These are phyloP conservation scores for Drosophila picticornis DNA, from an alignment of 2,888 invertebrate species.

Conservation along the genomic window DNA sequence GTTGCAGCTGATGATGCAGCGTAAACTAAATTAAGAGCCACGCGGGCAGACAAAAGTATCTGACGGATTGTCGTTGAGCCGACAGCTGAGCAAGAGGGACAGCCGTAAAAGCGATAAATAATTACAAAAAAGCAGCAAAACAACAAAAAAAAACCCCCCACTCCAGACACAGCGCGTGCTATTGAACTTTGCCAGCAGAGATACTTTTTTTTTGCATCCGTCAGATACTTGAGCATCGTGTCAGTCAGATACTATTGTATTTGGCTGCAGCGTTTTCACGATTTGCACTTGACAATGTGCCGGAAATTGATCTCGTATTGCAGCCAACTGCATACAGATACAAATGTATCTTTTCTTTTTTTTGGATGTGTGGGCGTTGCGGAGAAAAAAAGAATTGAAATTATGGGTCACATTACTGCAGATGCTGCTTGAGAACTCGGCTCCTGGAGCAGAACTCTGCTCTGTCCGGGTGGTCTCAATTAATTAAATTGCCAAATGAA, in stretches of 20 bases:
- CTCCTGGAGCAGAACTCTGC: constrained; percentile 3
- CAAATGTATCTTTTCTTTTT: constrained; percentile 54
- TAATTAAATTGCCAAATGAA: constrained; percentile 73
- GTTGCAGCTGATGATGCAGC: constrained; percentile 57
- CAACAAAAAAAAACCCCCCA: constrained; percentile 9
- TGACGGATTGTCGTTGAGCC: constrained; percentile 65
- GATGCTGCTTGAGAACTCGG: constrained; percentile 13
- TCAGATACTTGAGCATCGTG: constrained; percentile 25
- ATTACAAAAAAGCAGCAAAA: constrained; percentile 32
- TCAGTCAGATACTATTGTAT: constrained; percentile 38
- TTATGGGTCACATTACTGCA: constrained; percentile 38
- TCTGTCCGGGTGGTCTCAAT: constrained; percentile 65
- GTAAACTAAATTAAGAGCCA: constrained; percentile 58
- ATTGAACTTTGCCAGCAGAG: constrained; percentile 60
- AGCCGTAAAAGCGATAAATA: constrained; percentile 45
- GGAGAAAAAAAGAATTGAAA: constrained; percentile 9
- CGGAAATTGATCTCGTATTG: constrained; percentile 68
- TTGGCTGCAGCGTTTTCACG: constrained; percentile 37
- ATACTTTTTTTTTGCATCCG: constrained; percentile 31
- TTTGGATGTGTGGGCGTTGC: background rate
- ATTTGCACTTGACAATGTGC: constrained; percentile 64
- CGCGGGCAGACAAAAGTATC: constrained; percentile 42
- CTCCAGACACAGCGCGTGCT: constrained; percentile 50
- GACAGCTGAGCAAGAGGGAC: constrained; percentile 56
- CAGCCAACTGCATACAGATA: constrained; percentile 40